Evolutionary conservation across 2,113 vertebrate species (phyloP), one percentile per base, ranked within the genome.

Genomic region (Macrotis lagotis): DNA sequence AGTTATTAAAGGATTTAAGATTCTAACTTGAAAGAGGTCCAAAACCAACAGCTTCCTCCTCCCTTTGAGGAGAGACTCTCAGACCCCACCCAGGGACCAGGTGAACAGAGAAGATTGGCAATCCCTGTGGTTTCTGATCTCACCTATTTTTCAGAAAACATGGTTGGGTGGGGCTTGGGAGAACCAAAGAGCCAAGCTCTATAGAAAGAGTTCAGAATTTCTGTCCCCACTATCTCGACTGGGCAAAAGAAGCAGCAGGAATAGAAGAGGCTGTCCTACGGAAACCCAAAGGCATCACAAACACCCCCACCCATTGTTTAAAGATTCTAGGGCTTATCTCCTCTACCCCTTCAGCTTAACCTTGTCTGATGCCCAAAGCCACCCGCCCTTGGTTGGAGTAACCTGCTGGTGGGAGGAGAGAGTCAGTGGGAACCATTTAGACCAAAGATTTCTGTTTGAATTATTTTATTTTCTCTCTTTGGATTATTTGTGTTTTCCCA

Each of bases 11-110:
- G 37, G 1, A 37, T 83, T 83, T 44, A n/a, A 83, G 66, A 83
- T 83, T 93, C 51, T 52, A 55, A 91, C 91, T 92, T 97, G 91
- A 96, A 97, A 96, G 96, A 48, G 16, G 90, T n/a, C 83, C 22
- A 5, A 90, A 90, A 94, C 1, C 12, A 88, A 94, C 93, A 92
- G 95, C 88, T 91, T 31, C 12, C 1, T 25, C 4, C 66, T 83
- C 66, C 66, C 66, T 44, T 22, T 7, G 44, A 95, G 97, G 97
- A 51, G 93, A 92, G 92, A 94, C 47, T 10, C 55, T 28, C 55
- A 44, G 50, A 51, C 95, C 93, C 92, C 95, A 48, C 89, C 52
- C 93, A 93, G 93, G 93, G 88, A 66, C 55, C 7, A 37, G 50
- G 55, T 94, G 91, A 90, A 91, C 96, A 95, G 91, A 95, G 74